phyloP scores from a whole-genome alignment of 2,113 vertebrate species.

The Syngnathus scovelli region DNA sequence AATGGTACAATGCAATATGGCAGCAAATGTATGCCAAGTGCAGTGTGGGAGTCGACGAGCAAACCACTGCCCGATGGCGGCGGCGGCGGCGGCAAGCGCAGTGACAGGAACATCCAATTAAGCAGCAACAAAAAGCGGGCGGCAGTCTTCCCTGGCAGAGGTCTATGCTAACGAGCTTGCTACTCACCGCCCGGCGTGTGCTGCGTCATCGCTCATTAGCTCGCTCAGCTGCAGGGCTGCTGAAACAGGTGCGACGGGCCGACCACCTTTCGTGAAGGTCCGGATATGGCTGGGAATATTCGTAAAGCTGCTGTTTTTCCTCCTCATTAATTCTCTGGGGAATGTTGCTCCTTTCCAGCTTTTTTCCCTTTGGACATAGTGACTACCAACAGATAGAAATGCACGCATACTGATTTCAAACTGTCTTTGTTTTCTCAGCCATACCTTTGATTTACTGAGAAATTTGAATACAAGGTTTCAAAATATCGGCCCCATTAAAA shows the following conservation, averaged over 20 bases:
- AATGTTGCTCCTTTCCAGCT: constrained; percentile 18
- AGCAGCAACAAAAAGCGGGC: constrained; percentile 43
- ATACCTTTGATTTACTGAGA: background rate
- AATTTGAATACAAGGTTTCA: background rate
- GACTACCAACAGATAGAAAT: background rate
- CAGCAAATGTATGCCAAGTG: constrained; percentile 24
- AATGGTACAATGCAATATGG: constrained; percentile 14
- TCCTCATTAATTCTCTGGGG: constrained; percentile 25
- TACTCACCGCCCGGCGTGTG: constrained; percentile 40
- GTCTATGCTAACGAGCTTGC: constrained; percentile 66
- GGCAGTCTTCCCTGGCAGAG: constrained; percentile 48
- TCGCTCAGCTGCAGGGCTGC: constrained; percentile 34
- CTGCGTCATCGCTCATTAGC: constrained; percentile 55
- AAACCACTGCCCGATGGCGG: constrained; percentile 46
- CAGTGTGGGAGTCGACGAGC: constrained; percentile 38
- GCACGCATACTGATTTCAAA: background rate
- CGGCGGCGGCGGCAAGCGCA: constrained; percentile 48
- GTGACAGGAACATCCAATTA: constrained; percentile 68
- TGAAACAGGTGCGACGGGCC: constrained; percentile 18
- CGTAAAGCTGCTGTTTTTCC: constrained; percentile 22
- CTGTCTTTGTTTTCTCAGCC: background rate
- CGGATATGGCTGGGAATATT: constrained; percentile 23
- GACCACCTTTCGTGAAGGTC: constrained; percentile 10
- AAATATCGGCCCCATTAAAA: background rate
- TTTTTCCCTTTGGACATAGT: constrained; percentile 5